Evolutionary conservation across 37 sponge, comb jelly and placozoan species (phyloP), one percentile per base, ranked within the genome.

Genomic region (Cliona cf. orientalis): DNA sequence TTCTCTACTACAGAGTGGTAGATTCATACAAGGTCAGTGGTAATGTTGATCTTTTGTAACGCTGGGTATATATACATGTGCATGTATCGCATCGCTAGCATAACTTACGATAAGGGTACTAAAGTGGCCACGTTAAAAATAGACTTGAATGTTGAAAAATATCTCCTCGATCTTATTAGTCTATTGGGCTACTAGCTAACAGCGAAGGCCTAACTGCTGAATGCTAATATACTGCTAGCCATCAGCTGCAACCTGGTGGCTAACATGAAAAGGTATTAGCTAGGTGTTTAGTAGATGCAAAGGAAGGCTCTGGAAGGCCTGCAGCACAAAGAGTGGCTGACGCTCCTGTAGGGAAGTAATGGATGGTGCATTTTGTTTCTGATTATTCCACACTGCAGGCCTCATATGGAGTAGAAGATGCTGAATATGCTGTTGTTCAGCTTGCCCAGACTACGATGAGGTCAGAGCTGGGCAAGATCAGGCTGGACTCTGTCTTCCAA

Each of bases 371-470:
- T 31, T 0, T 29, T 75, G 42, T n/a, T n/a, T n/a, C n/a, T n/a
- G n/a, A n/a, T n/a, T 26, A 42, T 55, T 38, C 36, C 19, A 12
- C 26, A 3, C 33, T 70, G 26, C 75, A 94, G 87, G 90, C 99
- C 23, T 96, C 97, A 1, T 99, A 99, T 90, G 99, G 99, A 19
- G 91, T 99, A 3, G 99, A 96, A 74, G 91, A 99, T 82, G 89
- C 89, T 53, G 93, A 91, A 74, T 99, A 80, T 91, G 99, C 99
- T 17, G 93, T 99, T 23, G 80, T 91, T 6, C 97, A 96, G 85
- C 78, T 99, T 3, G 99, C 97, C 26, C 99, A 99, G 77, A 99
- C 99, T 39, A 99, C 99, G 26, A 99, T 99, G 99, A 94, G 99
- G 43, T 96, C 97, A 17, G 99, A 99, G 74, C 42, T 99, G 0